Evolutionary conservation across 2,797 vertebrate genomes (phyloP).

Genomic region (Taenioides sp.): DNA sequence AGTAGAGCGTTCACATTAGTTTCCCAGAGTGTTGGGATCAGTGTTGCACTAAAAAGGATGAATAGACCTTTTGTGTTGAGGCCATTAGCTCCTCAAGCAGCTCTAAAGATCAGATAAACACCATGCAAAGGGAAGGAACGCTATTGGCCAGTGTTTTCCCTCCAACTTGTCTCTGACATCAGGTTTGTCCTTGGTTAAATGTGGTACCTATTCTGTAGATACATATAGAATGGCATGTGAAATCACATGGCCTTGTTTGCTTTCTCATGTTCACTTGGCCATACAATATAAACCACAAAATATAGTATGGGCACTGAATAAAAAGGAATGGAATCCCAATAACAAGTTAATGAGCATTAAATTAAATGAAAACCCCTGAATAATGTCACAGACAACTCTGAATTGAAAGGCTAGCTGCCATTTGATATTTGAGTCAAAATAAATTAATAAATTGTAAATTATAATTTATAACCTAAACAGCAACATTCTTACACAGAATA

Average conservation of each 20-base stretch:
- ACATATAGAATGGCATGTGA: background rate
- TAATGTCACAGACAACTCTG: background rate
- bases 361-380: background rate
- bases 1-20: background rate
- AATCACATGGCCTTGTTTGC: background rate
- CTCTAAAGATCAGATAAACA: background rate
- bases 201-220: background rate
- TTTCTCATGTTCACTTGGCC: background rate
- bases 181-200: background rate
- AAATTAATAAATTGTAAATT: no score
- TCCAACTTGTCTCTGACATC: background rate
- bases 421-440: background rate
- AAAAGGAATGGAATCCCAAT: background rate
- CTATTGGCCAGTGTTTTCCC: background rate
- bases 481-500: background rate
- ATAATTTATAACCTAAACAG: background rate
- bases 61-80: slow-evolving; percentile 4
- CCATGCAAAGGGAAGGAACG: background rate
- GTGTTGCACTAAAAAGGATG: slow-evolving; percentile 17
- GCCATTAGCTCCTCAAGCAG: background rate
- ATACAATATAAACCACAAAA: background rate
- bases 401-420: background rate
- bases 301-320: background rate
- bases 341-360: background rate
- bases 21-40: slow-evolving; percentile 7